These are phyloP conservation scores for Epizoanthus illoricatus DNA, from an alignment of 92 coral and sea anemone species.

Conservation along the genomic window DNA sequence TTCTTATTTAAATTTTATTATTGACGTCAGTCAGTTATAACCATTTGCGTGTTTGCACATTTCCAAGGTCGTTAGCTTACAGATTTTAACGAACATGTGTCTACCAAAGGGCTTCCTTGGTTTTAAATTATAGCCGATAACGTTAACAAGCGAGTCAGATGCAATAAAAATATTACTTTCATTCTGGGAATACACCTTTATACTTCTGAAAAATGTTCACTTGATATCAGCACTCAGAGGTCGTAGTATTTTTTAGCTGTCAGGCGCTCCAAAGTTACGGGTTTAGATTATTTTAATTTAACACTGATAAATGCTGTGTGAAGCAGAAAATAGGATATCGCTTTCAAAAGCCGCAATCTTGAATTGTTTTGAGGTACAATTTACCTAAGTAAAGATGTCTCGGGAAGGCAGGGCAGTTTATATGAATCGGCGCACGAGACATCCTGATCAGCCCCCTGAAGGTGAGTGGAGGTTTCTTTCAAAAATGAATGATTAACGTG, in stretches of 20 bases:
- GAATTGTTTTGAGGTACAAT: background rate
- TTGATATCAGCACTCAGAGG: too few relatives aligned
- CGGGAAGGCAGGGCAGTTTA: background rate
- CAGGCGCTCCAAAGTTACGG: too few relatives aligned
- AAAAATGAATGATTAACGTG: background rate
- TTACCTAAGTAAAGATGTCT: background rate
- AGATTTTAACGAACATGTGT: slow-evolving; percentile 23
- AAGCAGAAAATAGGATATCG: background rate
- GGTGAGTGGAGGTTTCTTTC: slow-evolving; percentile 17
- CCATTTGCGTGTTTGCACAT: background rate
- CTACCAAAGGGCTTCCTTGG: slow-evolving; percentile 12
- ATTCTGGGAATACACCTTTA: background rate
- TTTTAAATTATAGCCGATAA: slow-evolving; percentile 19
- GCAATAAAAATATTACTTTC: slow-evolving; percentile 1
- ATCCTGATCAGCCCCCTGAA: too few relatives aligned
- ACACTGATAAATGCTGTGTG: background rate
- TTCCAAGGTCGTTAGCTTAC: background rate
- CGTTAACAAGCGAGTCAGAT: slow-evolving; percentile 35
- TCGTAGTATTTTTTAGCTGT: too few relatives aligned
- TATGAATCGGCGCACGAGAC: background rate
- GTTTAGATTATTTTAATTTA: too few relatives aligned
- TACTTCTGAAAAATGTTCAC: slow-evolving; percentile 1
- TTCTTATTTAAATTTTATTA: too few relatives aligned
- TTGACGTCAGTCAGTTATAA: slow-evolving; percentile 6
- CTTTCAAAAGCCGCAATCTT: slow-evolving; percentile 6